These are phyloP conservation scores for Mythimna ferrago DNA, from an alignment of 2,888 invertebrate genomes.

Conservation along the genomic window DNA sequence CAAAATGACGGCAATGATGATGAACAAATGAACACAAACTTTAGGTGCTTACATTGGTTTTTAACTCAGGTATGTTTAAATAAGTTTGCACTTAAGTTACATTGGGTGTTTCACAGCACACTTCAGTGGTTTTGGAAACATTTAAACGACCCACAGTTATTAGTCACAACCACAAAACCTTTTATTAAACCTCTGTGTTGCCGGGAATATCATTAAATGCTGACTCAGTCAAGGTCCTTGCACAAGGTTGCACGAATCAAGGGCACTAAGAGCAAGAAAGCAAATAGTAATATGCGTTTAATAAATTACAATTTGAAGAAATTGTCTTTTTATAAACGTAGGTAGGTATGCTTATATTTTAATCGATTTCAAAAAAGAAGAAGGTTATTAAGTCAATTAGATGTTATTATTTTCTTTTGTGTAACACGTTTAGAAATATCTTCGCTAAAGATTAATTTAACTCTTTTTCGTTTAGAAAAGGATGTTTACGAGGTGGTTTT, in stretches of 20 bases:
- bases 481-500: too few relatives aligned
- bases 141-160: neutral
- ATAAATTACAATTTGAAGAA: constrained; percentile 17
- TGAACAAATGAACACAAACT: neutral
- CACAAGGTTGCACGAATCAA: constrained; percentile 43
- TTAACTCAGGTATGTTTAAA: neutral
- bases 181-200: constrained; percentile 27
- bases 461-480: too few relatives aligned
- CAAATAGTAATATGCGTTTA: neutral
- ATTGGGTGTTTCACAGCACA: constrained; percentile 18
- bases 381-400: too few relatives aligned
- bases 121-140: constrained; percentile 18
- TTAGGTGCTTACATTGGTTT: neutral
- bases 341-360: neutral
- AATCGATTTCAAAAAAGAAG: too few relatives aligned
- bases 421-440: too few relatives aligned
- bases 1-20: neutral
- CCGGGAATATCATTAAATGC: constrained; percentile 35
- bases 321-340: neutral
- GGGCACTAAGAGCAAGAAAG: constrained; percentile 35
- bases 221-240: constrained; percentile 43
- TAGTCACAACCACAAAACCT: constrained; percentile 23
- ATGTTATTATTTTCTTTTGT: neutral
- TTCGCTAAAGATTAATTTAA: too few relatives aligned
- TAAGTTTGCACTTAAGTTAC: neutral